Evolutionary conservation across 2,797 vertebrate species (phyloP), one percentile per base, ranked within the genome.

Genomic region (Sebastes miniatus): DNA sequence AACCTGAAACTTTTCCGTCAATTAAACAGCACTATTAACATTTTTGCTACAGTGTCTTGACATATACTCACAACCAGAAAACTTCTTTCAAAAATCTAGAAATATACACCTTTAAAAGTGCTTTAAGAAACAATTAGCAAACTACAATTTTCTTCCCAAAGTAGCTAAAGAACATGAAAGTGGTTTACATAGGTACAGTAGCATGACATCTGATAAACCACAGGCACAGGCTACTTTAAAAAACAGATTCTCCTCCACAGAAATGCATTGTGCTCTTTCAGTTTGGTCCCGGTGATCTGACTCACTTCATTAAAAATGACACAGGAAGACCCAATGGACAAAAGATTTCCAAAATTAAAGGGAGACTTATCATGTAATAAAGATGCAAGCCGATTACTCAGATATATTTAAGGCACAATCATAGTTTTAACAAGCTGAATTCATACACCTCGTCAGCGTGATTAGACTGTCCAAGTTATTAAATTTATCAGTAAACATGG

Each of bases 341-440:
- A 58, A 83, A 32, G 10, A 76, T 68, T 68, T 43, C 6, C 36
- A 47, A 67, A 69, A 74, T 52, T 2, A 69, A 20, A 59, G 10
- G 29, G 43, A 50, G 5, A 61, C 10, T 61, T 39, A 4, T 39
- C 4, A 34, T 29, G 34, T 59, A 22, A 43, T 24, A 39, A 68
- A 68, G 29, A 70, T 20, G 16, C 34, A 61, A 8, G 6, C 20
- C 20, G 32, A 80, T 72, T 78, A 56, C 2, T 39, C 43, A 16
- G 36, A 70, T 16, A 36, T 64, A 6, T 83, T 64, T 81, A 91
- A 92, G 90, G 91, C 91, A 91, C 83, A 71, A 58, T 80, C 16
- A 50, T 52, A 63, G 6, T 62, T 64, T 64, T 9, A 62, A 67
- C 58, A 57, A 57, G 18, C 25, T 52, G 5, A 43, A 61, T 61